phyloP scores from a whole-genome alignment of 2,113 vertebrate genomes.

The Ceyx cyanopectus region DNA sequence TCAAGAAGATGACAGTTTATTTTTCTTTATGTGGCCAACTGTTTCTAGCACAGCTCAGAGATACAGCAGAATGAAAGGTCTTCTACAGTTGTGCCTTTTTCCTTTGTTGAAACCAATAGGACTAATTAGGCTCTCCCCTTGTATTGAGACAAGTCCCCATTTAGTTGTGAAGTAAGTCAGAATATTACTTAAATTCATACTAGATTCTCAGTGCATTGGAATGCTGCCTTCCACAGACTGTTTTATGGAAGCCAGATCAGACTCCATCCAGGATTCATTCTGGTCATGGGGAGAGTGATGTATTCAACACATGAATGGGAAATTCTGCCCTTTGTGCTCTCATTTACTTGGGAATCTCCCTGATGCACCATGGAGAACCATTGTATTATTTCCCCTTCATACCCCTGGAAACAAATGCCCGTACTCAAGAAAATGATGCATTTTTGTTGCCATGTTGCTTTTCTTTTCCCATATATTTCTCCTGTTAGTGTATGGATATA shows the following conservation, averaged over 20 bases:
- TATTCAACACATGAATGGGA: neutral
- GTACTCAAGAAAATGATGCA: neutral
- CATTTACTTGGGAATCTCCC: neutral
- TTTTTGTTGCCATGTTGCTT: neutral
- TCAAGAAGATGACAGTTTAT: neutral
- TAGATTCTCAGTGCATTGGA: neutral
- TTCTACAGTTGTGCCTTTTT: neutral
- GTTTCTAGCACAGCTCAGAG: neutral
- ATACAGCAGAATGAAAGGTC: neutral
- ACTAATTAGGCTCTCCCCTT: neutral
- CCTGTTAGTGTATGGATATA: neutral
- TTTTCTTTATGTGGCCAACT: neutral
- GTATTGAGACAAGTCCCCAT: neutral
- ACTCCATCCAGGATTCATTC: neutral
- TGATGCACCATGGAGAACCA: neutral
- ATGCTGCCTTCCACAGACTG: neutral
- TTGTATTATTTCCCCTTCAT: neutral
- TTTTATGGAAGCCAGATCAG: neutral
- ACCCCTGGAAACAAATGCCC: neutral
- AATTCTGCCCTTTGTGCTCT: neutral
- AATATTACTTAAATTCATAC: neutral
- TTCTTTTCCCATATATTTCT: neutral
- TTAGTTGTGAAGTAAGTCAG: neutral
- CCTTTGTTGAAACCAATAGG: neutral
- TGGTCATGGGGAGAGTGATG: neutral